phyloP scores from a whole-genome alignment of 2,113 vertebrate species.

The Nothoprocta perdicaria region DNA sequence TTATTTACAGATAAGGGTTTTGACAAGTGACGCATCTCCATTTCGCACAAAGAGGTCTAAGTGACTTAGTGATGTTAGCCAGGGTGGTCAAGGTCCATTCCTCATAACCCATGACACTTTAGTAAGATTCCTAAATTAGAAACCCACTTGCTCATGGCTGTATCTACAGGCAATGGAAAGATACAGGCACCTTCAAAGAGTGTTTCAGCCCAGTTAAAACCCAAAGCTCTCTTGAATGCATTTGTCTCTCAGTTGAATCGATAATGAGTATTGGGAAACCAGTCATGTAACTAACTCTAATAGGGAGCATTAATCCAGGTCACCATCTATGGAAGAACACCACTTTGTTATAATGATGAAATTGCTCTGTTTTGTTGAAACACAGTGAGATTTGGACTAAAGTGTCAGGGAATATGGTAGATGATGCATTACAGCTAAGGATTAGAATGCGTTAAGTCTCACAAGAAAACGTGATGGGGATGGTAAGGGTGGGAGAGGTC shows the following conservation, averaged over 20 bases:
- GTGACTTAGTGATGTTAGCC: neutral
- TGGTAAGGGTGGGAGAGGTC: neutral
- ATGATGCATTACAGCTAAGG: neutral
- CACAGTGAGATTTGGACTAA: neutral
- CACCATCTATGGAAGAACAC: neutral
- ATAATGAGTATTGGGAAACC: neutral
- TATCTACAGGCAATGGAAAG: neutral
- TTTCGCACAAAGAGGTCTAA: neutral
- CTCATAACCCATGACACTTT: neutral
- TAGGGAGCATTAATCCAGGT: neutral
- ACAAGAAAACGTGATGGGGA: neutral
- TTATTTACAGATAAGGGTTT: neutral
- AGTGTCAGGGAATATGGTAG: neutral
- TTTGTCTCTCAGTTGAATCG: neutral
- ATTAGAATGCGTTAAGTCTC: neutral
- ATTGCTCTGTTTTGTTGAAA: neutral
- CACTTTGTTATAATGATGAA: neutral
- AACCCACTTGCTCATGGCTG: neutral
- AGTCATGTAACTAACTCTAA: neutral
- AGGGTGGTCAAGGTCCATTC: neutral
- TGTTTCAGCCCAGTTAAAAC: neutral
- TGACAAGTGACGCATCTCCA: neutral
- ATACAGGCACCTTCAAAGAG: neutral
- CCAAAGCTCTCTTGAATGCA: neutral
- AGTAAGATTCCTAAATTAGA: neutral